A percentile compares a stretch with the other conserved stretches of the same genome.
Evolutionary conservation across 2,888 invertebrate genomes (phyloP).

Genomic region (Horisme vitalbata): DNA sequence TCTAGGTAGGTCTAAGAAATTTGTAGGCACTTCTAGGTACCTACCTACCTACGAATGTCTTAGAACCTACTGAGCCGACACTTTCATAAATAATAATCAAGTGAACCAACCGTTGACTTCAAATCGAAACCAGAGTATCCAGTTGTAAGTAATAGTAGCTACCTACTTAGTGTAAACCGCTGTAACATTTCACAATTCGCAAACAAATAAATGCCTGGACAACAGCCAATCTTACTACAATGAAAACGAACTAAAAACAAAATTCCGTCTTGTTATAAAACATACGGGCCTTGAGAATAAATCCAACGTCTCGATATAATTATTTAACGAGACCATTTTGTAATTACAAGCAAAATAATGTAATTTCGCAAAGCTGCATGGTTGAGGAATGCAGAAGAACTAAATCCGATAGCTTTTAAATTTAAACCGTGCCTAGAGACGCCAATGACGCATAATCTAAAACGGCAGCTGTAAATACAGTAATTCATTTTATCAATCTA

Average conservation of each 20-base stretch:
- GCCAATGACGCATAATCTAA: no score
- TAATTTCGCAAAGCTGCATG: conserved; percentile 1
- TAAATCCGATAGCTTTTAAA: neutral
- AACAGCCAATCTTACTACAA: conserved; percentile 29
- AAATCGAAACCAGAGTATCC: no score
- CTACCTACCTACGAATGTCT: no score
- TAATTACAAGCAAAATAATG: neutral
- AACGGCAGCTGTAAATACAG: no score
- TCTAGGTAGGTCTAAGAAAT: no score
- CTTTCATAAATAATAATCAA: no score
- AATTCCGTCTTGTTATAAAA: conserved; percentile 20
- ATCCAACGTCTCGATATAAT: conserved; percentile 5
- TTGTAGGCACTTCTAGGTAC: no score
- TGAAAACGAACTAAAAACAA: conserved; percentile 24
- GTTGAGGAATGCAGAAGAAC: neutral
- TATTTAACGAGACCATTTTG: neutral
- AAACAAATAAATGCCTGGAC: conserved; percentile 25
- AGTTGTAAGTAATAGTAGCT: no score
- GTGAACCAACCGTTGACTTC: no score
- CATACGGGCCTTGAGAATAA: conserved; percentile 10
- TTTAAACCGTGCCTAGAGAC: no score
- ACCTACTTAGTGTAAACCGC: conserved; percentile 3
- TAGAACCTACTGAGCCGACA: no score
- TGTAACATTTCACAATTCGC: conserved; percentile 22
- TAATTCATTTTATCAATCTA: no score